These are phyloP conservation scores for Sebastes taczanowskii DNA, from an alignment of 2,797 vertebrate species.

Conservation along the genomic window DNA sequence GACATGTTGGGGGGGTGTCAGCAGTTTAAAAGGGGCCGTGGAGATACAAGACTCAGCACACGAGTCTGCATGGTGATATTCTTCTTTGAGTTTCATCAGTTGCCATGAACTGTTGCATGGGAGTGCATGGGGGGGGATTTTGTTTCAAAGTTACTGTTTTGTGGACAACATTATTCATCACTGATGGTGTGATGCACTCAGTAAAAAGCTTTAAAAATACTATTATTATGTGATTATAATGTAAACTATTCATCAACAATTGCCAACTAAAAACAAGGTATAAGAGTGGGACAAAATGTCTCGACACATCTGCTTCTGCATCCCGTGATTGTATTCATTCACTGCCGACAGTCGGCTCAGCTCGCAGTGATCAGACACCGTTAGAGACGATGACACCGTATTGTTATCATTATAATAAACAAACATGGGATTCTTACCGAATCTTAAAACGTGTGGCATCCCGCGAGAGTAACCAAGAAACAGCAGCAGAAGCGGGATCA, in stretches of 20 bases:
- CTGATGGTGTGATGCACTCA: not conserved
- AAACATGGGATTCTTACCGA: constrained; percentile 87
- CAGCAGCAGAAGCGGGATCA: constrained; percentile 90
- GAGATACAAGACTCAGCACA: not conserved
- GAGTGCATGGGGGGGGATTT: not conserved
- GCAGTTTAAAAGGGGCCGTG: constrained; percentile 39
- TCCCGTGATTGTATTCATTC: not conserved
- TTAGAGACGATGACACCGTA: not conserved
- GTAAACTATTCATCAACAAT: not conserved
- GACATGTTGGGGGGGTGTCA: constrained; percentile 39
- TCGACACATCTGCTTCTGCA: not conserved
- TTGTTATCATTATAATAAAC: constrained; percentile 1
- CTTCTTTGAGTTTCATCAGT: constrained; percentile 5
- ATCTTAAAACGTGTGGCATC: constrained; percentile 98
- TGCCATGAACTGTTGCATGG: constrained; percentile 58
- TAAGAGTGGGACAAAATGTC: not conserved
- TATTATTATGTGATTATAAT: not conserved
- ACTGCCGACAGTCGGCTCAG: not conserved
- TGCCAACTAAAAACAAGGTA: constrained; percentile 4
- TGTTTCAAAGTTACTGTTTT: constrained; percentile 36
- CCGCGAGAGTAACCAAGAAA: constrained; percentile 95
- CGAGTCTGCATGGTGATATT: not conserved
- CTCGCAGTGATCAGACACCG: not conserved
- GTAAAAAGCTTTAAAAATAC: not conserved
- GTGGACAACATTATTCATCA: not conserved